These are phyloP conservation scores for Eurystomus glaucurus DNA, from an alignment of 2,797 vertebrate genomes.

Conservation along the genomic window DNA sequence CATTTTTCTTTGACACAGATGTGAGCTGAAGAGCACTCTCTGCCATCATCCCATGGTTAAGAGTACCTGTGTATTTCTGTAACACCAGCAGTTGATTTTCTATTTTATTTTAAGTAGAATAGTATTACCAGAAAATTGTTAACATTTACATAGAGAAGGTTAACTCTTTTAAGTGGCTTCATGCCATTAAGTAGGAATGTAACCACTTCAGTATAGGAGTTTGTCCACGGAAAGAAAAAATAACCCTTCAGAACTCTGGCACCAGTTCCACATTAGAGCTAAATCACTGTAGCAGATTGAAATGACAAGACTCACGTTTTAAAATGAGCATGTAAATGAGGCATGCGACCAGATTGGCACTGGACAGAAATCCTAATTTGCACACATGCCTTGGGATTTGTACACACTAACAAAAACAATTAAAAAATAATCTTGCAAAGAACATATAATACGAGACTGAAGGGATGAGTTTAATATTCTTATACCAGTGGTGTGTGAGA, in stretches of 20 bases:
- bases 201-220: slow-evolving; percentile 14
- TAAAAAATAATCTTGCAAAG: not conserved
- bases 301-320: slow-evolving; percentile 30
- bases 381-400: not conserved
- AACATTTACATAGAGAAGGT: slow-evolving; percentile 35
- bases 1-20: not conserved
- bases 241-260: slow-evolving; percentile 43
- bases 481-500: not conserved
- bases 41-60: not conserved
- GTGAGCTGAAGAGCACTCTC: not conserved
- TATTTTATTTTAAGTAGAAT: slow-evolving; percentile 40
- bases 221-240: slow-evolving; percentile 48
- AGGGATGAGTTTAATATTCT: not conserved
- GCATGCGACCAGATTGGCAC: slow-evolving; percentile 3
- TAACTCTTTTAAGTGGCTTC: slow-evolving; percentile 54
- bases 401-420: not conserved
- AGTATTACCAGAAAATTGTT: slow-evolving; percentile 24
- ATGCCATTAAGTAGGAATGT: slow-evolving; percentile 28
- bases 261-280: slow-evolving; percentile 3
- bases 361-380: not conserved
- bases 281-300: slow-evolving; percentile 55
- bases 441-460: not conserved
- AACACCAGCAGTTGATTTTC: slow-evolving; percentile 6
- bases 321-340: slow-evolving; percentile 9
- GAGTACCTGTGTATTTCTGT: not conserved